These are phyloP conservation scores for Scalopus aquaticus DNA, from an alignment of 2,113 vertebrate species.

Conservation along the genomic window DNA sequence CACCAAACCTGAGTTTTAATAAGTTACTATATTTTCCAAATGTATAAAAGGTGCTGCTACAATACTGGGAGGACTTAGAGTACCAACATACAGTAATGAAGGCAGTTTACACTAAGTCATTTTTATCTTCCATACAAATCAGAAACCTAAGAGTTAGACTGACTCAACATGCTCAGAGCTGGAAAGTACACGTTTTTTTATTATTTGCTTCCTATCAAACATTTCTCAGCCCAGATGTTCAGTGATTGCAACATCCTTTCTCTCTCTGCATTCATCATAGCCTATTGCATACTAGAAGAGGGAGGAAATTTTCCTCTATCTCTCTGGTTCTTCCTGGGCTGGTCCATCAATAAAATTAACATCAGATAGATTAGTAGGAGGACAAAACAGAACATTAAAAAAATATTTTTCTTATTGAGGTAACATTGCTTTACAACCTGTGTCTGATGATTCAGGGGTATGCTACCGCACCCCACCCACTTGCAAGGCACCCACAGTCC, in stretches of 20 bases:
- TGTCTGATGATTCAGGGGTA: too few species aligned
- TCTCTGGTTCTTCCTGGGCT: neutral
- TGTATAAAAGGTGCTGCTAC: neutral
- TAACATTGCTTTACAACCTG: too few species aligned
- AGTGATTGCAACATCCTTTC: neutral
- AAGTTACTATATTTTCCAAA: slow-evolving; percentile 35
- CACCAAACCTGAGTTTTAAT: slow-evolving; percentile 27
- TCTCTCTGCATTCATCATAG: neutral
- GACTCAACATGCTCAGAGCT: slow-evolving; percentile 35
- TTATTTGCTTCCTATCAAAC: neutral
- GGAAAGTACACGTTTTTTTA: neutral
- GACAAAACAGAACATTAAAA: neutral
- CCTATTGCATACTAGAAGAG: neutral
- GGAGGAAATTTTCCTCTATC: neutral
- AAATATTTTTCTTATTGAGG: too few species aligned
- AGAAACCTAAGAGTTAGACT: slow-evolving; percentile 36
- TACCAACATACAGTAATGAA: neutral
- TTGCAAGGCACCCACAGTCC: too few species aligned
- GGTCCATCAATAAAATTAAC: neutral
- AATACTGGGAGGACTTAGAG: slow-evolving; percentile 14
- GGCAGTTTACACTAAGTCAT: slow-evolving; percentile 26
- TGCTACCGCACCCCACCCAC: too few species aligned
- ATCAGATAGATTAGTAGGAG: neutral
- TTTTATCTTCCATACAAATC: slow-evolving; percentile 41
- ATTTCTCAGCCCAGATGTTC: slow-evolving; percentile 53